Conservation (phyloP, 2,888 invertebrate species). For the Torymus tubicola region DNA sequence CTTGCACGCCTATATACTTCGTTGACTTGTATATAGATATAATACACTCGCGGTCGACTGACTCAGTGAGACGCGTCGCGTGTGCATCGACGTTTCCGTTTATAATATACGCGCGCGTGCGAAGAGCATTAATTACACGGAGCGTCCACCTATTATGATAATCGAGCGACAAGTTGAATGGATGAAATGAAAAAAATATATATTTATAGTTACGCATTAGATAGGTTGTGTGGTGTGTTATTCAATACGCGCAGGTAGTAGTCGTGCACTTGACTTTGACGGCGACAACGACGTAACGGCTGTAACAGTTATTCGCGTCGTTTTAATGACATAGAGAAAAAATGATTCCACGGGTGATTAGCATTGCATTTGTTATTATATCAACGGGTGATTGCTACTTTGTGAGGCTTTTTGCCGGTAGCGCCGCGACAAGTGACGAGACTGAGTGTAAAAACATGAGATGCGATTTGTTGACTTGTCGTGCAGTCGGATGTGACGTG, state of each 20-base stretch:
- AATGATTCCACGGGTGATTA: conserved; percentile 8
- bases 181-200: not conserved
- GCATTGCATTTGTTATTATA: conserved; percentile 17
- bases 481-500: no score
- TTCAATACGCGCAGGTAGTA: conserved; percentile 15
- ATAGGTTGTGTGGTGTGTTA: conserved; percentile 18
- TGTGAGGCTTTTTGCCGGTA: not conserved
- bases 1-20: conserved; percentile 20
- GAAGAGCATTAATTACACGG: conserved; percentile 10
- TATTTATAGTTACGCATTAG: not conserved
- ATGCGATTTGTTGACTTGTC: conserved; percentile 20
- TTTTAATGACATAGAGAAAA: conserved; percentile 4
- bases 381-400: not conserved
- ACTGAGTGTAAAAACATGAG: not conserved
- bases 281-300: conserved; percentile 27
- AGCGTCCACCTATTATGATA: conserved; percentile 25
- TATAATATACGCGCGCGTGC: conserved; percentile 24
- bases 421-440: not conserved
- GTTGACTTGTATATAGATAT: no score
- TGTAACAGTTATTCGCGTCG: not conserved
- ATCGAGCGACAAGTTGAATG: conserved; percentile 19
- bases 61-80: conserved; percentile 41
- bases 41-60: conserved; percentile 41
- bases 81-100: conserved; percentile 18
- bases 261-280: conserved; percentile 51